Evolutionary conservation across 92 coral and sea anemone species (phyloP).

Genomic region (Plumapathes pennacea): DNA sequence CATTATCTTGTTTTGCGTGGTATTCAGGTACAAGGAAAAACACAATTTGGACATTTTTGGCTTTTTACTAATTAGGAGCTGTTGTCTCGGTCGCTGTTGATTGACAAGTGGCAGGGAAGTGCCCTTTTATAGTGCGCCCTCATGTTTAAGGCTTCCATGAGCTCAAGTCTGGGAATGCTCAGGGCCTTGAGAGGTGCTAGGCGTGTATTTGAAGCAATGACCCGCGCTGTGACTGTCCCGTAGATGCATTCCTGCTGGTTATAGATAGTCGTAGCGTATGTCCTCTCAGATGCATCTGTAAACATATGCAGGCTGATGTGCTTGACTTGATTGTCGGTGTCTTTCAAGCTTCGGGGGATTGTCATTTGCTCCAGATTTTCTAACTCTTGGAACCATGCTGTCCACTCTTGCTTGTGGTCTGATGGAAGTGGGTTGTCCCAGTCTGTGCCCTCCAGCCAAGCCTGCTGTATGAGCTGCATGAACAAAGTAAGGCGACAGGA

Average conservation of each 20-base stretch:
- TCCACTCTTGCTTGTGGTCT: neutral
- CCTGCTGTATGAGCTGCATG: slow-evolving; percentile 12
- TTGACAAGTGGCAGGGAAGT: neutral
- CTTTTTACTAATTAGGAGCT: no score
- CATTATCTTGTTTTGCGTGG: no score
- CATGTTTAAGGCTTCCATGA: slow-evolving; percentile 23
- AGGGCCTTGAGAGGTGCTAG: slow-evolving; percentile 38
- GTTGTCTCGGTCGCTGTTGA: no score
- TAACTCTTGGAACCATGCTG: neutral
- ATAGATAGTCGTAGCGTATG: slow-evolving; percentile 33
- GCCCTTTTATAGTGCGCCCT: no score
- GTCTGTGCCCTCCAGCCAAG: slow-evolving; percentile 5
- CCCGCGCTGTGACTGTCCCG: neutral
- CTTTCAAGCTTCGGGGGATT: slow-evolving; percentile 29
- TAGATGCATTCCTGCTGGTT: slow-evolving; percentile 3
- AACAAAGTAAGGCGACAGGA: slow-evolving; percentile 6
- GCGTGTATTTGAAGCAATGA: slow-evolving; percentile 31
- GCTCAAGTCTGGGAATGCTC: slow-evolving; percentile 31
- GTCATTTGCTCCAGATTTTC: slow-evolving; percentile 4
- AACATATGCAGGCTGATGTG: slow-evolving; percentile 6
- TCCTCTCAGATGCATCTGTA: slow-evolving; percentile 29
- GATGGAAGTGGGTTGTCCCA: slow-evolving; percentile 10
- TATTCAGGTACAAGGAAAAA: no score
- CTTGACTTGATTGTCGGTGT: neutral
- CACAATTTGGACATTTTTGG: no score